These are phyloP conservation scores for Agrilus planipennis DNA, from an alignment of 1,140 invertebrate species.

Conservation along the genomic window DNA sequence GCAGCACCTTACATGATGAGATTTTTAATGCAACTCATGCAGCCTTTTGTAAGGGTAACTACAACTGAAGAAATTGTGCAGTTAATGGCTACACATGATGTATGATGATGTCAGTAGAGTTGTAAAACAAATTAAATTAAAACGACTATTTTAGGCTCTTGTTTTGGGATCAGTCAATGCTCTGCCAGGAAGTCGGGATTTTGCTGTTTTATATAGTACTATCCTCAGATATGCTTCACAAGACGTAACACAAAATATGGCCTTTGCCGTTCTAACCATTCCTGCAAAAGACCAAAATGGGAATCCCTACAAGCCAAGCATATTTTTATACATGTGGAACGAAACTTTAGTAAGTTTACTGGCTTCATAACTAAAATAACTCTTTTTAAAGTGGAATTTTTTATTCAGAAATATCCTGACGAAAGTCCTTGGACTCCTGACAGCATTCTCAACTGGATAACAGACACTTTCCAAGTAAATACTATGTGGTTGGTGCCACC, in stretches of 20 bases:
- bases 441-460: slow-evolving; percentile 44
- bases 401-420: background rate
- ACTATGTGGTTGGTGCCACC: slow-evolving; percentile 49
- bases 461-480: slow-evolving; percentile 42
- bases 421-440: slow-evolving; percentile 36
- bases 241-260: slow-evolving; percentile 54
- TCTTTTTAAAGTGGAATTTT: background rate
- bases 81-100: slow-evolving; percentile 50
- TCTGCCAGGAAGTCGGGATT: slow-evolving; percentile 39
- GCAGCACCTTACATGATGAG: slow-evolving; percentile 57
- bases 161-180: slow-evolving; percentile 35
- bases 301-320: slow-evolving; percentile 38
- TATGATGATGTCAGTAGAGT: slow-evolving; percentile 34
- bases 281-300: slow-evolving; percentile 34
- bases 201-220: slow-evolving; percentile 53
- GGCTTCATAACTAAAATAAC: too few species aligned
- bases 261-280: slow-evolving; percentile 53
- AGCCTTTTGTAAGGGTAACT: slow-evolving; percentile 51
- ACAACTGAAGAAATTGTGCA: slow-evolving; percentile 45
- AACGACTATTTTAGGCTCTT: slow-evolving; percentile 56
- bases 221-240: slow-evolving; percentile 53
- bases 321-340: slow-evolving; percentile 50
- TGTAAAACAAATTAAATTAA: background rate
- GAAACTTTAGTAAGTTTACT: slow-evolving; percentile 54
- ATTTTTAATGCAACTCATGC: slow-evolving; percentile 57